Evolutionary conservation across 1,140 invertebrate genomes (phyloP), one percentile per base, ranked within the genome.

Genomic region (Battus philenor): DNA sequence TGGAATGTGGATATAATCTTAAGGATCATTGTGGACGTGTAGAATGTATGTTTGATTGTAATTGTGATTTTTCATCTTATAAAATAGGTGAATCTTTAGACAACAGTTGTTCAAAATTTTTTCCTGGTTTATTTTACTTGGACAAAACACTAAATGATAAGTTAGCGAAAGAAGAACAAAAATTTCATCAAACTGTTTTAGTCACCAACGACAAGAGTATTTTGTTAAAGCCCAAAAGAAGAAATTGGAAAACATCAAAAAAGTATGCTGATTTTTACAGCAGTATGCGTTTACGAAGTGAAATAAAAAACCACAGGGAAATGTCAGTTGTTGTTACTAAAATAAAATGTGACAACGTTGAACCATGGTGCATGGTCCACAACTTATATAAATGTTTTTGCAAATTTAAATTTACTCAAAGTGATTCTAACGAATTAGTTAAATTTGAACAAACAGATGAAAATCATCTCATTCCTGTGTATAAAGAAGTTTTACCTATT

Each of bases 361-460:
- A 82, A 47, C 67, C 73, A 8, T 82, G 69, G 71, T 85, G 81
- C 45, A 78, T 82, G 73, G 65, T 81, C 27, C 81, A 85, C 41
- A 75, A 78, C 44, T 57, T 85, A 33, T 85, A 85, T 43, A 85
- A 73, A 54, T 85, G 81, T 66, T 85, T 85, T 64, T 85, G 81
- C 47, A 76, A 78, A 53, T 64, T 75, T 16, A 75, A 54, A 63
- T 79, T 85, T 60, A 67, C 54, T 27, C 50, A 71, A 44, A 61
- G 18, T 38, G 34, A 32, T 8, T 16, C 26, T 13, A 13, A 24
- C 12, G 36, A 33, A 17, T n/a, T 32, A 4, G 9, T 10, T 50
- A 30, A 46, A 15, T 30, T 46, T 2, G 26, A 46, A 6, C n/a
- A n/a, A n/a, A 12, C 30, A n/a, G 27, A 24, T 29, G 12, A 4